Evolutionary conservation across 2,113 vertebrate genomes (phyloP).

Genomic region (Glaucidium brasilianum): DNA sequence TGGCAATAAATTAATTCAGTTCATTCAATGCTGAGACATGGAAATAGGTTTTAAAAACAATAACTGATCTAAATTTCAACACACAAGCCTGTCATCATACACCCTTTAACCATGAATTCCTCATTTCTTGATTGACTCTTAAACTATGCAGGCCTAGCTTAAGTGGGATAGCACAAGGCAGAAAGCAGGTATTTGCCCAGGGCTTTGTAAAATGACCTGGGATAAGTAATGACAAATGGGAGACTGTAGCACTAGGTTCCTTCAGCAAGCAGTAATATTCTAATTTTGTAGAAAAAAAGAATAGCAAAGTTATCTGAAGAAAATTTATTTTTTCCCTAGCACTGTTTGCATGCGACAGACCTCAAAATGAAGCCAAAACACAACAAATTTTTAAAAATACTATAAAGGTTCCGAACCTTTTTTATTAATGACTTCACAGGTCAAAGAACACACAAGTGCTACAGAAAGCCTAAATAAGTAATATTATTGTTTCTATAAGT

Average conservation of each 20-base stretch:
- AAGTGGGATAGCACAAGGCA: not conserved
- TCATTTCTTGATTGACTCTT: not conserved
- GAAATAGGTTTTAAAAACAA: constrained; percentile 7
- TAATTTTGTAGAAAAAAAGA: not conserved
- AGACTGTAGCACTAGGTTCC: not conserved
- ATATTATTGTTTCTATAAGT: not conserved
- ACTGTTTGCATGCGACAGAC: not conserved
- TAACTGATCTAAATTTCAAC: not conserved
- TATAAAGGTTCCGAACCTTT: not conserved
- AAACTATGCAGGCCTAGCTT: not conserved
- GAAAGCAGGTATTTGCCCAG: not conserved
- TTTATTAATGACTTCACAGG: not conserved
- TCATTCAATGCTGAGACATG: not conserved
- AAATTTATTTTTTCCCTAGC: not conserved
- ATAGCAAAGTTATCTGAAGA: not conserved
- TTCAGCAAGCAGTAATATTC: not conserved
- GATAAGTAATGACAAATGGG: not conserved
- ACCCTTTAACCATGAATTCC: not conserved
- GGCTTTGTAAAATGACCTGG: not conserved
- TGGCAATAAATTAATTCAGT: constrained; percentile 13
- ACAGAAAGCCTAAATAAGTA: not conserved
- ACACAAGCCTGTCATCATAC: not conserved
- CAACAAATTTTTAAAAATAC: not conserved
- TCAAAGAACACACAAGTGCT: not conserved
- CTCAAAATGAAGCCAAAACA: not conserved